Percentiles rank a stretch among this genome's conserved stretches.
phyloP scores from a whole-genome alignment of 1,140 invertebrate genomes.

The Nephotettix cincticeps region DNA sequence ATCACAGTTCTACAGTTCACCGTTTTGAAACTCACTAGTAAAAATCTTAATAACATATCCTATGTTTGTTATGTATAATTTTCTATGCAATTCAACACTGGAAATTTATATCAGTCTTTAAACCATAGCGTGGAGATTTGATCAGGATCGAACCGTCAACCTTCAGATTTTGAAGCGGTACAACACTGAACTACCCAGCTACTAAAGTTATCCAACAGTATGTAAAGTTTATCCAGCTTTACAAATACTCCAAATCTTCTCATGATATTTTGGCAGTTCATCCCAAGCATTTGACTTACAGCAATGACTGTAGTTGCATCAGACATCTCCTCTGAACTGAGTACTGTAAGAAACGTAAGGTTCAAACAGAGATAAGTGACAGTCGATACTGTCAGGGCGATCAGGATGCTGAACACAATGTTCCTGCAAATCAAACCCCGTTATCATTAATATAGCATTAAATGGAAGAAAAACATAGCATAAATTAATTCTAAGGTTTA shows the following conservation, averaged over 20 bases:
- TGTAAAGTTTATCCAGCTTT: not conserved
- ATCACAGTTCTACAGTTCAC: too few species aligned
- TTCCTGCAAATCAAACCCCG: slow-evolving; percentile 11
- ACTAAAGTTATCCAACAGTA: not conserved
- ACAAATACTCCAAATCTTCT: not conserved
- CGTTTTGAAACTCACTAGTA: too few species aligned
- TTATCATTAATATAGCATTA: too few species aligned
- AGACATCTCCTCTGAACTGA: not conserved
- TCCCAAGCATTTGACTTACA: not conserved
- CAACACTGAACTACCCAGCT: not conserved
- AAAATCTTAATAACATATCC: too few species aligned
- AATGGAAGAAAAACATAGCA: too few species aligned
- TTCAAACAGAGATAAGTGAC: not conserved
- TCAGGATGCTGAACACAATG: not conserved
- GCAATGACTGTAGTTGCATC: slow-evolving; percentile 2
- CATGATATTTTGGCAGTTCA: not conserved
- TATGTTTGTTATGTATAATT: too few species aligned
- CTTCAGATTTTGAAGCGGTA: not conserved
- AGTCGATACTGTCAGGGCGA: not conserved
- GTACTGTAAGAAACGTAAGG: not conserved
- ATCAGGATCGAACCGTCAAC: not conserved
- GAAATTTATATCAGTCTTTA: too few species aligned
- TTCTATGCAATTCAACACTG: too few species aligned
- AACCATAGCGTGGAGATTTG: too few species aligned
- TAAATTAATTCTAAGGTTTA: too few species aligned